Base-by-base conservation (phyloP, 2,113 vertebrate species). In the Crotalus helleri region DNA sequence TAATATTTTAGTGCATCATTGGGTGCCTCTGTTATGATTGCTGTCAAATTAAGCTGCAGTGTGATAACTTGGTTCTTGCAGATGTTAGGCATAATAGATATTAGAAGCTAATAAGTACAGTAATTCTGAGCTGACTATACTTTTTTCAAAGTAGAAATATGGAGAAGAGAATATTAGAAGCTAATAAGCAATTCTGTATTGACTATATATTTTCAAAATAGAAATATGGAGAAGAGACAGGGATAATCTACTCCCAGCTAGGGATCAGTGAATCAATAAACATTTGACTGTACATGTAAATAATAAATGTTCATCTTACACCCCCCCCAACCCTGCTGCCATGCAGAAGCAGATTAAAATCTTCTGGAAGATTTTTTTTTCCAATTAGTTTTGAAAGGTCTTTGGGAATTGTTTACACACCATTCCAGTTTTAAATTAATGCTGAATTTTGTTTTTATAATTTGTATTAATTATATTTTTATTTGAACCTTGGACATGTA, bases 1-100 rank as follows among this genome's bases (percentile, higher is more conserved):
- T 59, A 44, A 53, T 89, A 90, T 91, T 57, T 7, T 89, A 19
- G 54, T 87, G 85, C n/a, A 0, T 94, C 93, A 57, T 90, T 59
- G 0, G 4, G 8, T 12, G 0, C 11, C 91, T 29, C 26, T 91
- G 59, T 90, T 93, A 85, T 93, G 74, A 58, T 26, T 0, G 9
- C 12, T 85, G 61, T 51, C 85, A n/a, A 91, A 95, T 93, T 88
- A 95, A 90, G 94, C 89, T 17, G 0, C 0, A 0, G 0, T 33
- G 13, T 9, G 5, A 39, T 1, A 59, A 51, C n/a, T 64, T 86
- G 55, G 64, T 13, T 88, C 51, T 89, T 39, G 61, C 54, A 44
- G 44, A 44, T 12, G 4, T 21, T 0, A 26, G 0, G 51, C 15
- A 39, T 59, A 59, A 64, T 4, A 13, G 44, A 1, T n/a, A 1